Base-by-base conservation (phyloP, 2,113 vertebrate genomes). In the Oryzias curvinotus region DNA sequence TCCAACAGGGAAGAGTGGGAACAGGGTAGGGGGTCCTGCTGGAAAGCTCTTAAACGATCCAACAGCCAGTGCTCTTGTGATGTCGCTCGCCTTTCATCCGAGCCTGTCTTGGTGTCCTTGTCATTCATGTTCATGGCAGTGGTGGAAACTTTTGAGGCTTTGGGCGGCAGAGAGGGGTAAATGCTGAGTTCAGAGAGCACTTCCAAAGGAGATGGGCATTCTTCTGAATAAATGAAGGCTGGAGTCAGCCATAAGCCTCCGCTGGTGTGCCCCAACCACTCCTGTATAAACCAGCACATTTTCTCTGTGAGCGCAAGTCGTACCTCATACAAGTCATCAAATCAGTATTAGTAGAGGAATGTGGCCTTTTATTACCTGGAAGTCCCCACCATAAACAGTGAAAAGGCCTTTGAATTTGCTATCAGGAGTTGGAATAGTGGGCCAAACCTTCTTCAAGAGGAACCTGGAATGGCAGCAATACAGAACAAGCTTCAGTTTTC, bases 381-480 rank as follows among this genome's bases (percentile, higher is more conserved):
- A 95, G 72, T 96, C 90, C 3, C 95, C 95, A 45, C 91, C 91
- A 75, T 95, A 92, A 46, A 92, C 91, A 1, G 91, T 93, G 62
- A 96, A 95, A 45, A 96, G 93, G 5, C 89, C 94, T 56, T 90
- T 80, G 47, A 95, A 96, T 75, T 93, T 95, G 58, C 82, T 90
- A 61, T 95, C 94, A 0, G 94, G 94, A 52, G 88, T 92, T 6
- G 95, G 95, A 67, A 96, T 93, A 8, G 65, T 85, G 4, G 95
- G 95, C 95, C 95, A 96, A 51, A 95, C 78, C 71, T 90, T 92
- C 80, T 89, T 91, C 19, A 82, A 73, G 45, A 92, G 78, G 78
- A 87, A 91, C 56, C 92, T 93, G 68, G 55, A 80, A 50, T 5
- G 26, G 16, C 25, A 5, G 70, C 16, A 83, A 2, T 60, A 17